Percentiles rank a stretch among this genome's conserved stretches.
These are phyloP conservation scores for Menidia beryllina DNA, from an alignment of 2,113 vertebrate species.

Conservation along the genomic window DNA sequence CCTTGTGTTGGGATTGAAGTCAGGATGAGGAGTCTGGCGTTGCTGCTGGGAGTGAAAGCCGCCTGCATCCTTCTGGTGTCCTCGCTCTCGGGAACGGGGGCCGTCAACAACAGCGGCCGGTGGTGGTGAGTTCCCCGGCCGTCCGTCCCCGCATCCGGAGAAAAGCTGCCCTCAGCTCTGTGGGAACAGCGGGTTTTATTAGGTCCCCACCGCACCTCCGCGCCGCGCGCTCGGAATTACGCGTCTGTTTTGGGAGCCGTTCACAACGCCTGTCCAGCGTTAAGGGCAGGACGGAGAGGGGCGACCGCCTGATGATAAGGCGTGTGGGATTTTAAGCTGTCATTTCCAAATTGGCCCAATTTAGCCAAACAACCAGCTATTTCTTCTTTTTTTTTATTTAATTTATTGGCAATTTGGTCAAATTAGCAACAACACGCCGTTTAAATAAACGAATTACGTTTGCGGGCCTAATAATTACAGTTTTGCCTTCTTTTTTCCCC, in stretches of 20 bases:
- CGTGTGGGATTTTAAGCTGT: slow-evolving; percentile 31
- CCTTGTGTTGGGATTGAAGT: slow-evolving; percentile 45
- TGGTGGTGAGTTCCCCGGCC: slow-evolving; percentile 88
- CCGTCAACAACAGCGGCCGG: slow-evolving; percentile 92
- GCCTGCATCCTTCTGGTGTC: slow-evolving; percentile 89
- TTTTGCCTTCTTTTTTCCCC: slow-evolving; percentile 41
- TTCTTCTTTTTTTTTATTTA: background rate
- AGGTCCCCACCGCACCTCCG: slow-evolving; percentile 26
- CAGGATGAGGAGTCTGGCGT: slow-evolving; percentile 86
- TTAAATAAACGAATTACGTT: slow-evolving; percentile 25
- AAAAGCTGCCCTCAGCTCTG: background rate
- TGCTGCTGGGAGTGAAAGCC: slow-evolving; percentile 88
- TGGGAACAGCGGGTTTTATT: slow-evolving; percentile 19
- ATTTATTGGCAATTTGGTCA: slow-evolving; percentile 12
- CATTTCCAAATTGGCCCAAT: slow-evolving; percentile 37
- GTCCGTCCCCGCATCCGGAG: slow-evolving; percentile 1
- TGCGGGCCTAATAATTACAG: slow-evolving; percentile 24
- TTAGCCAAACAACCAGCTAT: slow-evolving; percentile 8
- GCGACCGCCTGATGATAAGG: slow-evolving; percentile 47
- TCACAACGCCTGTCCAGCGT: slow-evolving; percentile 41
- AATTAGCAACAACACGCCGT: slow-evolving; percentile 18
- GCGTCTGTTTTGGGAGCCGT: slow-evolving; percentile 62
- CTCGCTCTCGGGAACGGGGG: slow-evolving; percentile 88
- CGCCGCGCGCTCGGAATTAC: slow-evolving; percentile 43
- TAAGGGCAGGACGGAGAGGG: slow-evolving; percentile 13